phyloP scores from a whole-genome alignment of 2,113 vertebrate genomes.

The Axis porcinus region DNA sequence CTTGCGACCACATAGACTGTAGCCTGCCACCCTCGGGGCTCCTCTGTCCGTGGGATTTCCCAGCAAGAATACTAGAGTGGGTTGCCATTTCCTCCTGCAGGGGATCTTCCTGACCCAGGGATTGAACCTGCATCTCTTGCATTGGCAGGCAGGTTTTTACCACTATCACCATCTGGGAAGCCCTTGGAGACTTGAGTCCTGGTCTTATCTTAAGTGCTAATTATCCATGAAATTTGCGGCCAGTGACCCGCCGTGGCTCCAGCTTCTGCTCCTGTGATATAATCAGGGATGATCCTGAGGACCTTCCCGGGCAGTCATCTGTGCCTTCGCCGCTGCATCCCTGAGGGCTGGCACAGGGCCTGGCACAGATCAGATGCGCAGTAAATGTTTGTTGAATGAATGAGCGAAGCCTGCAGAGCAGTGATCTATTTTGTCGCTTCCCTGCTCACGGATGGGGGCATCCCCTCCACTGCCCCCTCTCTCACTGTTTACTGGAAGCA shows the following conservation, averaged over 20 bases:
- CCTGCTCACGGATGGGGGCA: neutral
- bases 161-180: neutral
- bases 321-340: neutral
- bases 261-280: neutral
- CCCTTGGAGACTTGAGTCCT: neutral
- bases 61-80: neutral
- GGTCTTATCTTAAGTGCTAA: neutral
- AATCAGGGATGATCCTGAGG: neutral
- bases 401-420: neutral
- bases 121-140: neutral
- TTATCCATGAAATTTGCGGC: neutral
- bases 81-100: neutral
- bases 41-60: neutral
- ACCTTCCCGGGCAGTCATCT: neutral
- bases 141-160: neutral
- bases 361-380: neutral
- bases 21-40: neutral
- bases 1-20: neutral
- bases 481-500: neutral
- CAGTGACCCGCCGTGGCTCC: neutral
- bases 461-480: too few relatives aligned
- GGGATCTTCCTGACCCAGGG: neutral
- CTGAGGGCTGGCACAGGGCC: neutral
- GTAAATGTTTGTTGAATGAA: neutral
- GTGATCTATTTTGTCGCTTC: neutral